These are phyloP conservation scores for Apamea anceps DNA, from an alignment of 2,888 invertebrate species.

Conservation along the genomic window DNA sequence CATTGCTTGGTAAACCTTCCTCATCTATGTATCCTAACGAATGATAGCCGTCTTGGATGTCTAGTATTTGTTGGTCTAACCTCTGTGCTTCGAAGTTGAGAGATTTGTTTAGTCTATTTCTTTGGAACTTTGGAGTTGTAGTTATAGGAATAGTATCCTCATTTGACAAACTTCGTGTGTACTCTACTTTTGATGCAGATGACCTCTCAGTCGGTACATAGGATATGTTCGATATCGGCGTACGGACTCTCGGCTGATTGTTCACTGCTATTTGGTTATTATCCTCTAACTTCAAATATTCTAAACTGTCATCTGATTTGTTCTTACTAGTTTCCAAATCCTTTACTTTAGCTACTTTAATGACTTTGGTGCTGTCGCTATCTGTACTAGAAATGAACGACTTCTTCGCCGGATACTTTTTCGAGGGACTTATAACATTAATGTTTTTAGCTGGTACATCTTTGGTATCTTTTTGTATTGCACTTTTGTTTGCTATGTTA, in stretches of 20 bases:
- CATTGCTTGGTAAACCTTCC: constrained; percentile 73
- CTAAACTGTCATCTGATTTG: constrained; percentile 85
- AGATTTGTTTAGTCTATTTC: constrained; percentile 88
- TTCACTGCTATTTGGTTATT: constrained; percentile 88
- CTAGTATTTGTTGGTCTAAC: constrained; percentile 88
- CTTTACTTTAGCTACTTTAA: constrained; percentile 87
- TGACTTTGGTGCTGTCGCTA: constrained; percentile 82
- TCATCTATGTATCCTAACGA: constrained; percentile 87
- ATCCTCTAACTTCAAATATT: constrained; percentile 85
- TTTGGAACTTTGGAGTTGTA: constrained; percentile 86
- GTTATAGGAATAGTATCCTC: constrained; percentile 81
- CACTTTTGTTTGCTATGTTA: constrained; percentile 80
- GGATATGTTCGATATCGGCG: constrained; percentile 86
- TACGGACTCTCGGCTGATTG: constrained; percentile 87
- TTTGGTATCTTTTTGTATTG: constrained; percentile 88
- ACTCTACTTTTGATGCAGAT: constrained; percentile 77
- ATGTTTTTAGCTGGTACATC: constrained; percentile 84
- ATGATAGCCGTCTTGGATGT: constrained; percentile 87
- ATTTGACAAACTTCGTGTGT: constrained; percentile 83
- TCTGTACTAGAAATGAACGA: constrained; percentile 84
- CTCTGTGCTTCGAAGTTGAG: constrained; percentile 87
- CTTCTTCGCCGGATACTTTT: constrained; percentile 87
- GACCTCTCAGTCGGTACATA: constrained; percentile 85
- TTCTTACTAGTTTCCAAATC: constrained; percentile 87
- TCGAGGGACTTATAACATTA: constrained; percentile 87